Base-by-base conservation (phyloP, 2,797 vertebrate genomes). In the Falco peregrinus region DNA sequence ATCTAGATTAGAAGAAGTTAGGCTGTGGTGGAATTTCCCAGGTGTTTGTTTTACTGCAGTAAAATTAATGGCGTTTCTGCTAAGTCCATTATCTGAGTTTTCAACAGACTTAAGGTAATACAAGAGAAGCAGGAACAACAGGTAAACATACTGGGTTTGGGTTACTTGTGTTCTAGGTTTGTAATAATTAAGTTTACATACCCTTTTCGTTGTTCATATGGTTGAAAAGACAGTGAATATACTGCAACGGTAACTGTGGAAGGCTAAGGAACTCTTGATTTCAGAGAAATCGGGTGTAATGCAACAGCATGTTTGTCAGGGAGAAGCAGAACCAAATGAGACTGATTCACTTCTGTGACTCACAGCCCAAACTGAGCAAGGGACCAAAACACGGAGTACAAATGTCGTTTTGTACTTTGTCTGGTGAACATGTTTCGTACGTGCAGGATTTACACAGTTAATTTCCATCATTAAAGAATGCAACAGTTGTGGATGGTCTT, bases 41-140 rank as follows among this genome's bases (percentile, higher is more conserved):
- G 16, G 1, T 0, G 1, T 5, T 18, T 6, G 0, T 63, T 59
- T 50, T 16, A 18, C 59, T 8, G 16, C 60, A 54, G 68, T 13
- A 56, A 17, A 85, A 26, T 20, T 7, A 26, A 7, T 4, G 25
- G 22, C 3, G 6, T 73, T 89, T 94, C 26, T 41, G 28, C 7
- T 5, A 1, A 41, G 29, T 26, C 54, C 29, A 15, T 48, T 37
- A 10, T 4, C 9, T 25, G 74, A 47, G 54, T 4, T 54, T 6
- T 45, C 67, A 41, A 29, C 31, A 14, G 80, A 13, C 24, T 5
- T 5, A 6, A 5, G 2, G 74, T 3, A 10, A 50, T 2, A 1
- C 1, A 0, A 69, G 37, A 29, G 78, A 22, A 48, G 75, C 59
- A 22, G 70, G 29, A 37, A 22, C 11, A 64, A 26, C 14, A 47